Evolutionary conservation across 2,113 vertebrate species (phyloP).

Genomic region (Catagonus wagneri): DNA sequence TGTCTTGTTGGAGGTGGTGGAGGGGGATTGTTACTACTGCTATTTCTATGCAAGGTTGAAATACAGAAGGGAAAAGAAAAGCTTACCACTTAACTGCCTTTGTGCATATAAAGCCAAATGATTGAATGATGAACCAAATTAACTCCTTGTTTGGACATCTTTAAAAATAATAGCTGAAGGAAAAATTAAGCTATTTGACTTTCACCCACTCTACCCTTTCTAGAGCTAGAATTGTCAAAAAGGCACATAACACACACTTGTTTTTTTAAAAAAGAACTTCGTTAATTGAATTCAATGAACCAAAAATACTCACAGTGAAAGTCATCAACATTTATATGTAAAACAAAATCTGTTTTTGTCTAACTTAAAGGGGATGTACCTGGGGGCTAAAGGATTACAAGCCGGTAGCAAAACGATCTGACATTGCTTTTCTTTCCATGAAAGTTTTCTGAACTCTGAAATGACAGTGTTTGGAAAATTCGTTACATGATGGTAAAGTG

Average conservation of each 20-base stretch:
- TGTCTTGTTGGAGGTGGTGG: not conserved
- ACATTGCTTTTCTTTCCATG: not conserved
- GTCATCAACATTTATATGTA: slow-evolving; percentile 67
- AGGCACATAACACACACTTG: slow-evolving; percentile 32
- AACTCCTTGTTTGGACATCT: not conserved
- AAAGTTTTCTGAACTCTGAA: not conserved
- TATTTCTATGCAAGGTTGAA: not conserved
- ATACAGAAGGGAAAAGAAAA: not conserved
- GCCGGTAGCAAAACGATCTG: not conserved
- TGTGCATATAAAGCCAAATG: not conserved
- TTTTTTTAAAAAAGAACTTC: slow-evolving; percentile 54
- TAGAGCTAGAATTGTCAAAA: slow-evolving; percentile 37
- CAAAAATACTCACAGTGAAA: slow-evolving; percentile 74
- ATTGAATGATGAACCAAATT: not conserved
- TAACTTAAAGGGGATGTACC: slow-evolving; percentile 32
- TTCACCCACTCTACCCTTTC: not conserved
- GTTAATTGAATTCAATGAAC: slow-evolving; percentile 72
- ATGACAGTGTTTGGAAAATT: not conserved
- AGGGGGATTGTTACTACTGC: not conserved
- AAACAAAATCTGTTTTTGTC: slow-evolving; percentile 62
- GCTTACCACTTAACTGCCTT: not conserved
- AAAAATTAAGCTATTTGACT: not conserved
- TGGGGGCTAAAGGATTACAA: slow-evolving; percentile 24
- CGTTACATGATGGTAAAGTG: not conserved
- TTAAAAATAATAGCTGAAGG: not conserved